Evolutionary conservation across 2,888 invertebrate species (phyloP), one percentile per base, ranked within the genome.

Genomic region (Drosophila mulleri): DNA sequence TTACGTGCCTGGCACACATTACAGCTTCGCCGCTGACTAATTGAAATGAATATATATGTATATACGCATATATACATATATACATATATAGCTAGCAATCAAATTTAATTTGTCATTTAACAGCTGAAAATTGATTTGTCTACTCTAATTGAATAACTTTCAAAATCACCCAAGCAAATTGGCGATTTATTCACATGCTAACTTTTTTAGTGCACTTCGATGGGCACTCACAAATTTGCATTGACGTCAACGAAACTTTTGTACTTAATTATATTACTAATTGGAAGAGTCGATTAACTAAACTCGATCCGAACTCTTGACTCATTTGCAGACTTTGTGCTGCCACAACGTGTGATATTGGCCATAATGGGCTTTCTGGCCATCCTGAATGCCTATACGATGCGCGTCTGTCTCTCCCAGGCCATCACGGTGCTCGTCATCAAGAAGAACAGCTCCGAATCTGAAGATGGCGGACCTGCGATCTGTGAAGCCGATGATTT

Each of bases 361-460:
- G 94, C 95, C 57, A 93, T 96, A 52, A 96, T 96, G 96, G 95
- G 96, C 9, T 94, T 96, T 78, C 87, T 96, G 80, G 96, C 95
- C 18, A 94, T 96, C 39, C 94, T 95, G 68, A 96, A 96, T 90
- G 96, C 96, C 18, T 96, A 96, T 90, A 95, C 96, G 42, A 96
- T 96, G 96, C 94, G 96, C 14, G 95, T 96, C 3, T 95, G 95
- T 74, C 93, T 96, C 2, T 96, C 95, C 72, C 93, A 96, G 72
- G 95, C 96, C 52, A 96, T 96, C 74, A 96, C 96, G 2, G 95
- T 95, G 84, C 95, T 96, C 95, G 95, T 95, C 3, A 83, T 88
- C 2, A 91, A 90, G 75, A 91, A 74, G 67, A 91, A 91, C 59
- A 41, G 58, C 9, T 78, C 90, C 0, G 84, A 79, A 0, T 75